phyloP scores from a whole-genome alignment of 1,140 invertebrate species.

The Atta texana region DNA sequence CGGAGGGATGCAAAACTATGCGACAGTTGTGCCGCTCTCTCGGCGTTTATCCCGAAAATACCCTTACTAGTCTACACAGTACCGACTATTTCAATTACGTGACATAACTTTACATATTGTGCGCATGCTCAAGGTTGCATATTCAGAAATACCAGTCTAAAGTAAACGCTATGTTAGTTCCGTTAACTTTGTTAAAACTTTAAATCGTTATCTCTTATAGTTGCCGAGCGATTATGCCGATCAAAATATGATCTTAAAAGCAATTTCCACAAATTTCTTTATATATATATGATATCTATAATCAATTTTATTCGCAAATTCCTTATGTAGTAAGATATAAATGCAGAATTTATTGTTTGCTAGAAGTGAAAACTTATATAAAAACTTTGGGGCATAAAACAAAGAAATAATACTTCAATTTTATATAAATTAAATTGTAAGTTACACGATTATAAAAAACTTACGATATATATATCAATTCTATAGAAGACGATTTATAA shows the following conservation, averaged over 20 bases:
- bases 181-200: slow-evolving; percentile 11
- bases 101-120: slow-evolving; percentile 57
- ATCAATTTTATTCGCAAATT: neutral
- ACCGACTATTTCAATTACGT: slow-evolving; percentile 60
- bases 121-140: slow-evolving; percentile 31
- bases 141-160: slow-evolving; percentile 6
- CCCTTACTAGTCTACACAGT: slow-evolving; percentile 30
- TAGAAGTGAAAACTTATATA: neutral
- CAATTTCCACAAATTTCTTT: neutral
- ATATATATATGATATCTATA: neutral
- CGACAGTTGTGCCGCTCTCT: slow-evolving; percentile 76
- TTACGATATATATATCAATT: neutral
- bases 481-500: slow-evolving; percentile 20
- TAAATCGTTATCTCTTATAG: neutral
- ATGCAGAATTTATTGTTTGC: neutral
- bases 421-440: slow-evolving; percentile 22
- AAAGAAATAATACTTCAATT: neutral
- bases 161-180: slow-evolving; percentile 12
- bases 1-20: slow-evolving; percentile 77
- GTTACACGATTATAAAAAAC: neutral
- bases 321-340: neutral
- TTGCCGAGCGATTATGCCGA: neutral
- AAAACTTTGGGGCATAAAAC: neutral
- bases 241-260: slow-evolving; percentile 7
- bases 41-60: slow-evolving; percentile 49